Conservation (phyloP, 2,888 invertebrate genomes). For the Hipparchia sbordonii region DNA sequence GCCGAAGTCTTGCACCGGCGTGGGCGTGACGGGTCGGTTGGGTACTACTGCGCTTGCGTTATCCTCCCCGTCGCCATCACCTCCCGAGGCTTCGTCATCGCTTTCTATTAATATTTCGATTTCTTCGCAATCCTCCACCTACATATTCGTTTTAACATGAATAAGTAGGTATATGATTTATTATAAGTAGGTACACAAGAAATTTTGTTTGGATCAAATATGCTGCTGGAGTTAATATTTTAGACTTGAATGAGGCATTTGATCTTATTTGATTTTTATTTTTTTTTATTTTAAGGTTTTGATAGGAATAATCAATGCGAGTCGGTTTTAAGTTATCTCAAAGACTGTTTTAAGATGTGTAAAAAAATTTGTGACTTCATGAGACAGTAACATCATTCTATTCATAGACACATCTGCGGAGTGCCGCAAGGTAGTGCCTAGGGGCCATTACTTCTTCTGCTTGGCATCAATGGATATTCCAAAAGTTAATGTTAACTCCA, state of each 20-base stretch:
- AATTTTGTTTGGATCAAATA: background rate
- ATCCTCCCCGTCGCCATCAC: constrained; percentile 50
- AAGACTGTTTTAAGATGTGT: too few relatives aligned
- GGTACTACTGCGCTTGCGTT: constrained; percentile 46
- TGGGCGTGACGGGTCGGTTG: constrained; percentile 68
- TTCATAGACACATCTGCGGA: background rate
- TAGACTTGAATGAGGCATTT: background rate
- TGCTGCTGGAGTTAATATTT: background rate
- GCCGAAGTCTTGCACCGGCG: constrained; percentile 73
- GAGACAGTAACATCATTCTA: background rate
- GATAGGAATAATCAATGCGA: background rate
- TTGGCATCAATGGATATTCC: background rate
- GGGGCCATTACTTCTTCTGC: background rate
- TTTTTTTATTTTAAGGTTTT: background rate
- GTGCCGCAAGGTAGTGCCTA: background rate
- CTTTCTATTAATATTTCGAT: constrained; percentile 72
- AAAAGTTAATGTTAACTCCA: background rate
- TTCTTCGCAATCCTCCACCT: constrained; percentile 80
- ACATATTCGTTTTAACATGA: constrained; percentile 15
- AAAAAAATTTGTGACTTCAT: too few relatives aligned
- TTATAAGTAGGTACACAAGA: background rate
- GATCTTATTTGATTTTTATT: background rate
- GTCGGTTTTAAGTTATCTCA: too few relatives aligned
- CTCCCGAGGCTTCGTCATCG: constrained; percentile 47
- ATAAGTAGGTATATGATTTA: background rate